A percentile compares a stretch with the other conserved stretches of the same genome.
Conservation (phyloP, 2,888 invertebrate genomes). For the Phasia obesa region DNA sequence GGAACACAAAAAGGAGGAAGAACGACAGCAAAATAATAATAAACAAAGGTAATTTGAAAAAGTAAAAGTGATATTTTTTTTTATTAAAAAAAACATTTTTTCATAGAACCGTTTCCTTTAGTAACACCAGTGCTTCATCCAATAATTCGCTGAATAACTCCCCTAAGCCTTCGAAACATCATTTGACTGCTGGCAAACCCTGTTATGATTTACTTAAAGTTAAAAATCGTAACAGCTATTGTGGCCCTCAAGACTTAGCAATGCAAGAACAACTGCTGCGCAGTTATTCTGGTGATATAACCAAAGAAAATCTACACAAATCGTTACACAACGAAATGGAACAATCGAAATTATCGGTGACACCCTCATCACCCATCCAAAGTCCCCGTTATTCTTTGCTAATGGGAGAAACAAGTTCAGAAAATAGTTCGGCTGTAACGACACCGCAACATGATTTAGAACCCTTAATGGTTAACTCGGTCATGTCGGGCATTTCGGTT, state of each 20-base stretch:
- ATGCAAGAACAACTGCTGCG: slow-evolving; percentile 73
- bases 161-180: slow-evolving; percentile 61
- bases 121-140: slow-evolving; percentile 57
- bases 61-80: background rate
- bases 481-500: slow-evolving; percentile 76
- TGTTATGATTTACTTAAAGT: slow-evolving; percentile 74
- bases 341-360: slow-evolving; percentile 78
- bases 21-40: slow-evolving; percentile 20
- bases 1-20: slow-evolving; percentile 48
- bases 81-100: background rate
- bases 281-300: slow-evolving; percentile 76
- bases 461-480: slow-evolving; percentile 78
- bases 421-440: slow-evolving; percentile 82
- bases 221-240: slow-evolving; percentile 78
- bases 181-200: slow-evolving; percentile 70
- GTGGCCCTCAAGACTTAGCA: slow-evolving; percentile 69
- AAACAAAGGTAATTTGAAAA: slow-evolving; percentile 54
- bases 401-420: slow-evolving; percentile 82
- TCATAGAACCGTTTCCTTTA: slow-evolving; percentile 70
- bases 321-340: slow-evolving; percentile 73
- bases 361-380: slow-evolving; percentile 81
- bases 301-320: slow-evolving; percentile 73
- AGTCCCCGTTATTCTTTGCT: slow-evolving; percentile 82
- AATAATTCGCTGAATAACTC: slow-evolving; percentile 61
- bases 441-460: slow-evolving; percentile 82